Conservation (phyloP, 2,888 invertebrate genomes). For the Aphidoletes aphidimyza region DNA sequence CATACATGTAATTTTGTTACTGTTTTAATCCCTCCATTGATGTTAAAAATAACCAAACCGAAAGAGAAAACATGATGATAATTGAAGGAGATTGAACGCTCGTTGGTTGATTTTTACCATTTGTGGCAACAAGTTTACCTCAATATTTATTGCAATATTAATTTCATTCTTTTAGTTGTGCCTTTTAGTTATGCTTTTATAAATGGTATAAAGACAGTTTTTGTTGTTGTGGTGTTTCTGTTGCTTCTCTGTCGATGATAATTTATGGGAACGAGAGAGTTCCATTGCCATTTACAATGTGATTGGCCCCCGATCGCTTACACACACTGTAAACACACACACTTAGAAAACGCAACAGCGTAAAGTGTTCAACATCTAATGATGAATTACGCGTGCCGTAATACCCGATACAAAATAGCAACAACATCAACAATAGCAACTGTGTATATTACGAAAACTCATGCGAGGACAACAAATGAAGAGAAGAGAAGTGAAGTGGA, state of each 20-base stretch:
- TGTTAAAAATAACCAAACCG: neutral
- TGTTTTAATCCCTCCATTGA: too few relatives aligned
- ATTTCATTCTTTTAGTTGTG: neutral
- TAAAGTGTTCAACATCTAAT: constrained; percentile 28
- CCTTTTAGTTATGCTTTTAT: too few relatives aligned
- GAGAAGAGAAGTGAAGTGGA: too few relatives aligned
- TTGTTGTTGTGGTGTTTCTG: neutral
- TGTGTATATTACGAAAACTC: constrained; percentile 31
- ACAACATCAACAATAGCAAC: neutral
- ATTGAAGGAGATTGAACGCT: constrained; percentile 42
- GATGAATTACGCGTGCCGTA: constrained; percentile 22
- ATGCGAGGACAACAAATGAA: neutral
- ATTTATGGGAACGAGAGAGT: neutral
- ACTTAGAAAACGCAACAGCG: neutral
- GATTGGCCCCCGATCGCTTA: neutral
- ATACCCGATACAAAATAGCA: neutral
- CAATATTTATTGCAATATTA: constrained; percentile 45
- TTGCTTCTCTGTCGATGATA: neutral
- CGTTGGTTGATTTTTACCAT: constrained; percentile 29
- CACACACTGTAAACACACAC: too few relatives aligned
- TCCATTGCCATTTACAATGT: neutral
- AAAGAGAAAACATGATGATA: constrained; percentile 13
- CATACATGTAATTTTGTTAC: neutral
- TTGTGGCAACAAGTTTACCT: constrained; percentile 46
- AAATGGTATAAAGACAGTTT: neutral